Conservation (phyloP, 2,888 invertebrate species). For the Chrysolina americana region DNA sequence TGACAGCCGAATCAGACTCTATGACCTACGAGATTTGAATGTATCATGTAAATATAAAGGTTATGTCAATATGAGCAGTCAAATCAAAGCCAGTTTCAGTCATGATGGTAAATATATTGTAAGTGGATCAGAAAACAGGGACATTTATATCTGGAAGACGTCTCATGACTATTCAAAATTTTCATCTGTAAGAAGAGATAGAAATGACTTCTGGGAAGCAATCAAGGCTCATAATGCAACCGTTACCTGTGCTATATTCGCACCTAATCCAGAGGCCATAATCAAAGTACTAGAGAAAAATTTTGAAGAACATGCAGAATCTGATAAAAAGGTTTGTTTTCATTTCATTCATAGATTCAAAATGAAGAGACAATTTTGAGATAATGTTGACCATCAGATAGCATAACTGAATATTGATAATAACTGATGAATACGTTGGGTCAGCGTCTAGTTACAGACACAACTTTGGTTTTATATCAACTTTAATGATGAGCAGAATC, state of each 20-base stretch:
- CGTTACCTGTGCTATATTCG: constrained; percentile 97
- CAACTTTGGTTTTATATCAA: no score
- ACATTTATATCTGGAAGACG: constrained; percentile 98
- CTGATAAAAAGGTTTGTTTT: constrained; percentile 54
- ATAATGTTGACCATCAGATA: no score
- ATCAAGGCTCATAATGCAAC: constrained; percentile 96
- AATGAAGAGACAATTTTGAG: background rate
- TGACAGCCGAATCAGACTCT: constrained; percentile 95
- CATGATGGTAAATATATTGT: constrained; percentile 81
- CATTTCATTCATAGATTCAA: no score
- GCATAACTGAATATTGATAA: no score
- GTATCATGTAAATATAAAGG: constrained; percentile 81
- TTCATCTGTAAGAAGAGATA: constrained; percentile 90
- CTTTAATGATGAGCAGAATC: no score
- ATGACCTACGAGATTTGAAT: constrained; percentile 94
- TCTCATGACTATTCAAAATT: constrained; percentile 96
- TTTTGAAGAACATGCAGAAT: constrained; percentile 40
- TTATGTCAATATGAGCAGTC: constrained; percentile 95
- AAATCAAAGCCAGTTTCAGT: constrained; percentile 97
- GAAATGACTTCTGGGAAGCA: constrained; percentile 98
- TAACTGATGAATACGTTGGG: no score
- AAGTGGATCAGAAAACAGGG: constrained; percentile 91
- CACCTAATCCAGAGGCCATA: constrained; percentile 95
- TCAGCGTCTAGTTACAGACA: no score
- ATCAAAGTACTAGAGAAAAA: constrained; percentile 79